These are phyloP conservation scores for Chaenogobius annularis DNA, from an alignment of 2,113 vertebrate species.

Conservation along the genomic window DNA sequence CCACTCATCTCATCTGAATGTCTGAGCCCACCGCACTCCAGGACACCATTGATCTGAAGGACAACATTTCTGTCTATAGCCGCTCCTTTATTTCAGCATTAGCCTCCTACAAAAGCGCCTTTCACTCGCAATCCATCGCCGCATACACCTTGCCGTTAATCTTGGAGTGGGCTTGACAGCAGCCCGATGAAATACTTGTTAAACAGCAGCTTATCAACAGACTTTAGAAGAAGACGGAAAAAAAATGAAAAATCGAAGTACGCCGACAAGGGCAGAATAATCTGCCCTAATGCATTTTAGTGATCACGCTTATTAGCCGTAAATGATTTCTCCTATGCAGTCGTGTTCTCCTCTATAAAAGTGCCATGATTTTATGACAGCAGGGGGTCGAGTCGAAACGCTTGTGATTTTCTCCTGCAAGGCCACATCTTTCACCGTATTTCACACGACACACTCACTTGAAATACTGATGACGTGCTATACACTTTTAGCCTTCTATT, in stretches of 20 bases:
- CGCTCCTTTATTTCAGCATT: conserved; percentile 50
- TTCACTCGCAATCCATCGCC: conserved; percentile 55
- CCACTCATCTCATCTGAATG: conserved; percentile 62
- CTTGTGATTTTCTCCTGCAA: conserved; percentile 59
- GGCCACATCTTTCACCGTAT: conserved; percentile 53
- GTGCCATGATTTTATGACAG: conserved; percentile 59
- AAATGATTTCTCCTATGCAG: conserved; percentile 60
- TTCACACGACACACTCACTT: conserved; percentile 59
- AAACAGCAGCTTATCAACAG: conserved; percentile 23
- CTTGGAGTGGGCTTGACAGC: conserved; percentile 40
- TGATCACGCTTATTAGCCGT: conserved; percentile 55
- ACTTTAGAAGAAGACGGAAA: conserved; percentile 17
- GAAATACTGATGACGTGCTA: conserved; percentile 55
- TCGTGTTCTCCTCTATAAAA: conserved; percentile 62
- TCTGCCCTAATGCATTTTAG: conserved; percentile 64
- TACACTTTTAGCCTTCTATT: conserved; percentile 47
- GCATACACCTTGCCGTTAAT: conserved; percentile 53
- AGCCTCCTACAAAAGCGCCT: conserved; percentile 39
- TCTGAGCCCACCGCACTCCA: conserved; percentile 57
- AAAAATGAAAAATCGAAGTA: conserved; percentile 32
- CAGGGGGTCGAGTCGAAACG: conserved; percentile 48
- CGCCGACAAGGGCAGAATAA: conserved; percentile 55
- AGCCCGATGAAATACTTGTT: conserved; percentile 37
- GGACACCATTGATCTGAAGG: conserved; percentile 65
- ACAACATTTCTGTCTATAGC: conserved; percentile 56